Conservation (phyloP, 2,888 invertebrate species). For the Napeogenes inachia region DNA sequence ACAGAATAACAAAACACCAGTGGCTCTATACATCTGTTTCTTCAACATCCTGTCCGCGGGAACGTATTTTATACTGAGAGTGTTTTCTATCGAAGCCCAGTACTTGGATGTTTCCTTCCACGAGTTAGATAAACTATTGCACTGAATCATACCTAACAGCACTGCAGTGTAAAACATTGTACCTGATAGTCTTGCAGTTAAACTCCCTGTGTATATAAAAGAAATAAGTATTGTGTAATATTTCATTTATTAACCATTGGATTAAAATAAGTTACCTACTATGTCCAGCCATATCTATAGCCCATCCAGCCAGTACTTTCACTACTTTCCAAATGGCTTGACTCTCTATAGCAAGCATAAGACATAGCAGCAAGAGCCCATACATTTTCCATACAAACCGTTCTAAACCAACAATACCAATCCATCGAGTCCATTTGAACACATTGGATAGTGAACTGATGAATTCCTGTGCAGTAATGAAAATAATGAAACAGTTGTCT, state of each 20-base stretch:
- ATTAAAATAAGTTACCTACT: constrained; percentile 39
- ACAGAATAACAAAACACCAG: constrained; percentile 36
- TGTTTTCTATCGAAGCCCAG: constrained; percentile 47
- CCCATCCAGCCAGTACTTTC: constrained; percentile 50
- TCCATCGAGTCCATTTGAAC: constrained; percentile 42
- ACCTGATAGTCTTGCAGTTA: constrained; percentile 52
- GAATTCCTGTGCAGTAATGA: constrained; percentile 73
- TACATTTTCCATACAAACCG: constrained; percentile 41
- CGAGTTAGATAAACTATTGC: constrained; percentile 42
- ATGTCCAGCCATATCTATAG: constrained; percentile 44
- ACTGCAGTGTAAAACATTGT: constrained; percentile 56
- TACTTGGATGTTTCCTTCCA: constrained; percentile 41
- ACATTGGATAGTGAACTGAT: constrained; percentile 42
- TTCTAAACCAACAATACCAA: constrained; percentile 45
- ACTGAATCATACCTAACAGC: constrained; percentile 44
- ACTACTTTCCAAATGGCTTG: constrained; percentile 53
- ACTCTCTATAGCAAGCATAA: constrained; percentile 39
- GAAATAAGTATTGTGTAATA: neutral
- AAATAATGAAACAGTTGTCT: constrained; percentile 64
- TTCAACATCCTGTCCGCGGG: constrained; percentile 42
- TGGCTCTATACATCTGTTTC: constrained; percentile 38
- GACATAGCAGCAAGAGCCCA: constrained; percentile 38
- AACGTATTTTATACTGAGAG: constrained; percentile 36
- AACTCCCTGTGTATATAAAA: constrained; percentile 42
- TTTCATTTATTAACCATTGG: neutral